phyloP scores from a whole-genome alignment of 1,140 invertebrate genomes.

The Drosophila busckii region DNA sequence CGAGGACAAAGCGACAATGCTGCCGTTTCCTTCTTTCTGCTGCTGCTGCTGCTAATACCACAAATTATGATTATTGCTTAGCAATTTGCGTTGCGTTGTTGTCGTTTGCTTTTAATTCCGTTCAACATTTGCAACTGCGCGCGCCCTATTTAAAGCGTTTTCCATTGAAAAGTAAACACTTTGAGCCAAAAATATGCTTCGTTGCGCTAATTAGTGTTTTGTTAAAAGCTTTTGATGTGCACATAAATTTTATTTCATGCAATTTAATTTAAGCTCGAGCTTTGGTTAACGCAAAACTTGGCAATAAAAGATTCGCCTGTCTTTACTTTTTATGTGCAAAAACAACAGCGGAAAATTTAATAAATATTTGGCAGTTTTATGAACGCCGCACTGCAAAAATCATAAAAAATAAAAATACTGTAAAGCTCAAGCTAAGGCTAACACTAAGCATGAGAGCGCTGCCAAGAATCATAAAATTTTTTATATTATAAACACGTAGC shows the following conservation, averaged over 20 bases:
- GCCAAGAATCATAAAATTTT: slow-evolving; percentile 39
- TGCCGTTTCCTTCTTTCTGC: not conserved
- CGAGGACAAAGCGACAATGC: slow-evolving; percentile 3
- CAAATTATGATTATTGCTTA: slow-evolving; percentile 74
- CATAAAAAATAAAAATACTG: too few species aligned
- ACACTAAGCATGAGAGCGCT: too few species aligned
- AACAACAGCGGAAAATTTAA: too few species aligned
- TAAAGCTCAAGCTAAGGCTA: too few species aligned
- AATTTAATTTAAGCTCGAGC: not conserved
- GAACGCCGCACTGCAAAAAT: too few species aligned
- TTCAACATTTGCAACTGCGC: slow-evolving; percentile 27
- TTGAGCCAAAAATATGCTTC: slow-evolving; percentile 1
- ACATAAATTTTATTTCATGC: not conserved
- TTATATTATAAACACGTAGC: slow-evolving; percentile 62
- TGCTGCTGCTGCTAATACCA: slow-evolving; percentile 41
- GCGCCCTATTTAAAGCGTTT: slow-evolving; percentile 13
- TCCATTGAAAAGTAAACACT: slow-evolving; percentile 13
- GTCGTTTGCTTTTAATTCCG: slow-evolving; percentile 45
- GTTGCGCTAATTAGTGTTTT: slow-evolving; percentile 48
- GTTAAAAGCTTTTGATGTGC: slow-evolving; percentile 34
- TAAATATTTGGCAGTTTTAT: too few species aligned
- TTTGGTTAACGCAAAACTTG: too few species aligned
- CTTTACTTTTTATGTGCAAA: too few species aligned
- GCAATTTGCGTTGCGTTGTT: slow-evolving; percentile 38
- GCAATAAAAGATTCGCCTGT: too few species aligned